Evolutionary conservation across 2,888 invertebrate species (phyloP).

Genomic region (Plagodis pulveraria): DNA sequence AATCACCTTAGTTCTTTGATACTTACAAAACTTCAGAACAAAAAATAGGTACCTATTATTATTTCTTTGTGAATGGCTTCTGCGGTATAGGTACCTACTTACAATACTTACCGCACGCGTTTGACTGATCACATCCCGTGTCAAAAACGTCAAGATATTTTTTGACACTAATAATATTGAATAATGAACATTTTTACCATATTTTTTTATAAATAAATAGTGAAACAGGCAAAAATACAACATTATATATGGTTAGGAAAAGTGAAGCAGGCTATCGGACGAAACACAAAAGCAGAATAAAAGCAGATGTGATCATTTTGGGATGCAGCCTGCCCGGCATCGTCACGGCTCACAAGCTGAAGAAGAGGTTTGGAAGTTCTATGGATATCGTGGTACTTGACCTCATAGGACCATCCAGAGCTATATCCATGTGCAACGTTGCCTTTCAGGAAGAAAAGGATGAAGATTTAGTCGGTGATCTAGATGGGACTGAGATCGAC

Average conservation of each 20-base stretch:
- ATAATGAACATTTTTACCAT: neutral
- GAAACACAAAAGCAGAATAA: slow-evolving; percentile 46
- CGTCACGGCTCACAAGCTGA: slow-evolving; percentile 74
- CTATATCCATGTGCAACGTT: slow-evolving; percentile 58
- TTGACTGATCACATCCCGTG: too few relatives aligned
- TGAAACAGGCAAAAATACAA: neutral
- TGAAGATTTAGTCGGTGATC: slow-evolving; percentile 28
- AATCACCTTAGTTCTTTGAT: too few relatives aligned
- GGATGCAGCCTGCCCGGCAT: slow-evolving; percentile 77
- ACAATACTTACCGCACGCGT: too few relatives aligned
- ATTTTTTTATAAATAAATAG: neutral
- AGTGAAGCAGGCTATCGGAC: slow-evolving; percentile 29
- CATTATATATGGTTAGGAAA: slow-evolving; percentile 41
- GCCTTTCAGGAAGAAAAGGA: slow-evolving; percentile 51
- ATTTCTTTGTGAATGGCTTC: too few relatives aligned
- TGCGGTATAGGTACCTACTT: too few relatives aligned
- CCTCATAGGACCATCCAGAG: slow-evolving; percentile 41
- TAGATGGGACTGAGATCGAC: slow-evolving; percentile 20
- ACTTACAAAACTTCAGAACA: too few relatives aligned
- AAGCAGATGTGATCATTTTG: slow-evolving; percentile 73
- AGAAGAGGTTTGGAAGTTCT: slow-evolving; percentile 68
- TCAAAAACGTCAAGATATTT: too few relatives aligned
- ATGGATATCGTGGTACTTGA: slow-evolving; percentile 75
- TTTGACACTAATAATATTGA: neutral
- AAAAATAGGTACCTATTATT: too few relatives aligned